Base-by-base conservation (phyloP, 2,888 invertebrate species). In the Pseudoips prasinana region DNA sequence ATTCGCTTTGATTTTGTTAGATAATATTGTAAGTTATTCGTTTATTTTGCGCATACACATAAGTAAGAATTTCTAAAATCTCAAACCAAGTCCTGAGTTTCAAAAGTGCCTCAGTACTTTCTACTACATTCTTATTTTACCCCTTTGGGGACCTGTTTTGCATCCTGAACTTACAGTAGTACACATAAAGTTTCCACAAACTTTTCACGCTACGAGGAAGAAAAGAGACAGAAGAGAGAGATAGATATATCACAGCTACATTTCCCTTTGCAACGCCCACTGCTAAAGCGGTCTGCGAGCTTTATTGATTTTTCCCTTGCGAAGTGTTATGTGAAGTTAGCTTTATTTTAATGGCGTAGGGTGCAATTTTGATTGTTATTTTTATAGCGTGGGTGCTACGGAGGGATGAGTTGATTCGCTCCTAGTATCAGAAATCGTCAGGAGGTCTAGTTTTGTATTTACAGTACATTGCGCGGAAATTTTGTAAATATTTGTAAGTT, bases 201-300 rank as follows among this genome's bases (percentile, higher is more conserved):
- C 14, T 41, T 46, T 37, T 29, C 19, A 8, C 33, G 22, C 47
- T 45, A 51, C 51, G 47, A 29, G 54, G 54, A 45, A 46, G 56
- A 56, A 51, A 44, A 52, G 46, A 38, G 38, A 33, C 20, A 9
- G 35, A 25, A 25, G 48, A 48, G 24, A 51, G 54, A 52, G 51
- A 61, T 8, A 53, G 73, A 76, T 33, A 48, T 22, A 46, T 14
- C 27, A 20, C 31, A 33, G 40, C 43, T 33, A 36, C 49, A 35
- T 40, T 36, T 23, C 39, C 25, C 11, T 23, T 19, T 25, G 58
- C 64, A 65, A 73, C 77, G 72, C 67, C 64, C 52, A 48, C 37
- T 33, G 66, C 72, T n/a, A n/a, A n/a, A n/a, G n/a, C n/a, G n/a
- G n/a, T 44, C 70, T 72, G 73, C 73, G 67, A 55, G 33, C 33